Evolutionary conservation across 2,797 vertebrate species (phyloP).

Genomic region (Falco naumanni): DNA sequence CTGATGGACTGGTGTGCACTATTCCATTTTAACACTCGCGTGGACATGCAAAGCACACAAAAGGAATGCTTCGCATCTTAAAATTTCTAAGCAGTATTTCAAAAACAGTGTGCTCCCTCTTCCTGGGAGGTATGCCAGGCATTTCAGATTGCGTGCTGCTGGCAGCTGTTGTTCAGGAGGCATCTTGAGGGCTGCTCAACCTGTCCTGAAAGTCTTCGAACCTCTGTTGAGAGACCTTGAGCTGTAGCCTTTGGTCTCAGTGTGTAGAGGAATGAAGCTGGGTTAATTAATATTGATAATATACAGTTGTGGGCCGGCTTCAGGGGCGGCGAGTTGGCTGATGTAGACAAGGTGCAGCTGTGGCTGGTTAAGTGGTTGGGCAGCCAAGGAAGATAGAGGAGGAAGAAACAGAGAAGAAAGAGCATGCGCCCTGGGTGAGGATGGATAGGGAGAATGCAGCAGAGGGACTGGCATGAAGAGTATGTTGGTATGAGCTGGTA

Average conservation of each 20-base stretch:
- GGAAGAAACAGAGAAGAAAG: too few species aligned
- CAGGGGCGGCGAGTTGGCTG: too few species aligned
- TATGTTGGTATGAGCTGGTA: too few species aligned
- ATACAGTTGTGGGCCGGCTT: too few species aligned
- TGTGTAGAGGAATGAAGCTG: neutral
- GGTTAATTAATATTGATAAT: too few species aligned
- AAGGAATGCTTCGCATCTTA: neutral
- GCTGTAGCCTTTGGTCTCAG: neutral
- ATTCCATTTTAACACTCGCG: neutral
- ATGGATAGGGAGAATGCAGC: too few species aligned
- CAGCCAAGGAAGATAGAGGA: too few species aligned
- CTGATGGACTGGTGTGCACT: neutral
- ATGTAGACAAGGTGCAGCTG: too few species aligned
- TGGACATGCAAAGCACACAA: neutral
- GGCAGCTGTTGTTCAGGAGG: neutral
- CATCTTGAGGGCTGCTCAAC: neutral
- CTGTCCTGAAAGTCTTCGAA: neutral
- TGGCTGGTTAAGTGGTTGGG: too few species aligned
- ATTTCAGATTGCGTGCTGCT: neutral
- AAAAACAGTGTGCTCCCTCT: neutral
- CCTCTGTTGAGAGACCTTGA: neutral
- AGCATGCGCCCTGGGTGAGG: too few species aligned
- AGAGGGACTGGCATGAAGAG: too few species aligned
- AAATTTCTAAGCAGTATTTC: neutral
- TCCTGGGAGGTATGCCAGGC: rapidly evolving